Evolutionary conservation across 2,888 invertebrate species (phyloP).

Genomic region (Podabrus alpinus): DNA sequence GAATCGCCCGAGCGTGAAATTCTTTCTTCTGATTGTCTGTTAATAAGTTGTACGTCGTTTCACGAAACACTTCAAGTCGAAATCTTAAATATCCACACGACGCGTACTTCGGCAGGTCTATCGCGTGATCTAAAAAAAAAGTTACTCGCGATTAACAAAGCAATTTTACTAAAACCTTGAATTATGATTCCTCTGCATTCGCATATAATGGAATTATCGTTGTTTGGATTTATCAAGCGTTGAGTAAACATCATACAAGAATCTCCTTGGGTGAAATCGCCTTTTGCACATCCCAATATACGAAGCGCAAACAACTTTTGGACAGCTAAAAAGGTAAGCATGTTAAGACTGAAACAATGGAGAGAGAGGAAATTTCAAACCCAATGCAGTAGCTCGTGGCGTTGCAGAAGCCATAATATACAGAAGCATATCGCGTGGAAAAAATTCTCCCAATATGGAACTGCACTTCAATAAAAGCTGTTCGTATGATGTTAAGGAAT

Average conservation of each 20-base stretch:
- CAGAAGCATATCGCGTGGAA: slow-evolving; percentile 64
- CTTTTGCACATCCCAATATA: slow-evolving; percentile 65
- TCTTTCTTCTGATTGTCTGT: slow-evolving; percentile 67
- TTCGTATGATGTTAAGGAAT: slow-evolving; percentile 66
- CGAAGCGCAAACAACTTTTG: slow-evolving; percentile 63
- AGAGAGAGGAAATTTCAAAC: slow-evolving; percentile 45
- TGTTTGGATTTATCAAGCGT: slow-evolving; percentile 45
- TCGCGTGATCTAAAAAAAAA: slow-evolving; percentile 10
- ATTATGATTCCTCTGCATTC: slow-evolving; percentile 53
- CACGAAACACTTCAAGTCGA: slow-evolving; percentile 60
- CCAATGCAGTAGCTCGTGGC: slow-evolving; percentile 58
- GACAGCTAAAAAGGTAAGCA: slow-evolving; percentile 55
- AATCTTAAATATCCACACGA: slow-evolving; percentile 67
- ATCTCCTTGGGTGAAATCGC: slow-evolving; percentile 60
- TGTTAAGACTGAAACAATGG: neutral
- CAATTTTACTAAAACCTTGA: slow-evolving; percentile 43
- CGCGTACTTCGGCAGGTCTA: slow-evolving; percentile 64
- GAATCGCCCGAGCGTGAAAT: slow-evolving; percentile 63
- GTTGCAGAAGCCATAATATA: slow-evolving; percentile 60
- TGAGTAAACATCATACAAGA: slow-evolving; percentile 47
- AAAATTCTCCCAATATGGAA: slow-evolving; percentile 66
- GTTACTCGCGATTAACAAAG: neutral
- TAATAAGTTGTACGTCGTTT: slow-evolving; percentile 65
- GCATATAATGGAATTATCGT: slow-evolving; percentile 50
- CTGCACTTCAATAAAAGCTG: slow-evolving; percentile 68